Evolutionary conservation across 2,888 invertebrate species (phyloP), one percentile per base, ranked within the genome.

Genomic region (Idaea biselata): DNA sequence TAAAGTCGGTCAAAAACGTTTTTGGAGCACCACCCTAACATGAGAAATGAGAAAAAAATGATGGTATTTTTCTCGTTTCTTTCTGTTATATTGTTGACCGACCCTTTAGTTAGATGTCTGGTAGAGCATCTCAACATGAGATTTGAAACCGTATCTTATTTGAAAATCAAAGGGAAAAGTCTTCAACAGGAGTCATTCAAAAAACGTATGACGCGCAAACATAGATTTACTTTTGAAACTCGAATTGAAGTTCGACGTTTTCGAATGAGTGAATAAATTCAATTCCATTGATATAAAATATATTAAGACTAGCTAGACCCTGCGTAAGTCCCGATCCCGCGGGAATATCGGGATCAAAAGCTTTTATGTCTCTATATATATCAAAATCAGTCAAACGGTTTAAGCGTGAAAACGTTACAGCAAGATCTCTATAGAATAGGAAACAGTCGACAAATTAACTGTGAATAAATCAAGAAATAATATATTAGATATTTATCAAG

Each of bases 81-180:
- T 25, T 25, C 25, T 3, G 25, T 25, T 25, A 25, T 25, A 3
- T 5, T 25, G 25, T 25, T 25, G 25, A 14, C 14, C 44, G 44
- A 44, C 14, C 11, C 8, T 11, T 44, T 44, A 14, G 44, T 44
- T 8, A 2, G 11, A 8, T 44, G 44, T 44, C 44, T 44, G 44
- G 44, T 1, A 14, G 14, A 7, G 25, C 25, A 8, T 44, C 75
- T 70, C 71, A 68, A 75, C 78, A 78, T 68, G 78, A 78, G 80
- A 82, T 84, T 78, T 82, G 82, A 84, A 83, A 81, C 76, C 77
- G 84, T 86, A 86, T 87, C 87, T 86, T 84, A 81, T 86, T 87
- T 86, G 80, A 72, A 75, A 83, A 87, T 87, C 86, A 86, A 82
- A 86, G 83, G 79, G 80, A 74, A 75, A 74, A 73, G 72, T 60